Evolutionary conservation across 2,113 vertebrate species (phyloP), one percentile per base, ranked within the genome.

Genomic region (Xiphorhynchus elegans): DNA sequence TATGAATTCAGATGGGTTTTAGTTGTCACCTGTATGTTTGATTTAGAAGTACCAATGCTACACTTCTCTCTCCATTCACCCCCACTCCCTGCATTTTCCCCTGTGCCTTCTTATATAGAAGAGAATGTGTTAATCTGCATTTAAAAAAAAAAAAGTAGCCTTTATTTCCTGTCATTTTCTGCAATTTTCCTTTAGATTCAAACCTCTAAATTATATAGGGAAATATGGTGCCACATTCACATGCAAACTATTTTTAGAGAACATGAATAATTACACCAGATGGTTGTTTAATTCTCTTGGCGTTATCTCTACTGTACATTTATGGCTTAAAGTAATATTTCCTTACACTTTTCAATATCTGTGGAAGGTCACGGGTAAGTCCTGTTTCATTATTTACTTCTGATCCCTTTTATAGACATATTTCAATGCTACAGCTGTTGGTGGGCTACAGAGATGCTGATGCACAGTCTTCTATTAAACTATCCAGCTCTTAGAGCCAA

Each of bases 201-300:
- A 95, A 96, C 73, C 78, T 87, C 69, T 76, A 93, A 97, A 97
- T 96, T 97, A 94, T 82, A 95, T 96, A 68, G 63, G 79, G 69
- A 97, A 96, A 90, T 87, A 94, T 96, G 76, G 80, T 96, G 76
- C 69, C 92, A 96, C 62, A 63, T 97, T 97, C 95, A 96, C 96
- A 93, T 95, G 89, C 83, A 97, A 95, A 88, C 94, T 98, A 98
- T 98, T 98, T 98, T 98, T 97, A 98, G 97, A 69, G 72, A 96
- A 86, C 89, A 92, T 98, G 97, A 98, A 97, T 97, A 97, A 97
- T 97, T 96, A 92, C 90, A 97, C 94, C 97, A 98, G 98, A 98
- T 98, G 98, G 97, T 96, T 97, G 96, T 93, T 97, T 97, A 97
- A 98, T 97, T 98, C 96, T 96, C 95, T 84, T 97, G 97, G 97